Conservation (phyloP, 1,140 invertebrate genomes). For the Theocolax elegans region DNA sequence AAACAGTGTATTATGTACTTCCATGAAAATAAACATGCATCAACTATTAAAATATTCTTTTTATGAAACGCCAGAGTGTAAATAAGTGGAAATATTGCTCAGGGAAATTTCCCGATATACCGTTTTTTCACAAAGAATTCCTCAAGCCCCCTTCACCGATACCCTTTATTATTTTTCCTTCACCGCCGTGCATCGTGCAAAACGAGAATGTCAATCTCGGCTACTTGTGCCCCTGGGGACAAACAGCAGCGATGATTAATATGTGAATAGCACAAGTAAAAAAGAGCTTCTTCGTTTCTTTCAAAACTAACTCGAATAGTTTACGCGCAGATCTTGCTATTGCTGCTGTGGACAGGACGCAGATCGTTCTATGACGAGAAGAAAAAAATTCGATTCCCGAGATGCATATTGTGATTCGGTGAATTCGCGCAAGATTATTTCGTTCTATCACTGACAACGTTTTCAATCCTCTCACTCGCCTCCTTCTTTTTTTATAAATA, state of each 20-base stretch:
- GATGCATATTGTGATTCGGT: neutral
- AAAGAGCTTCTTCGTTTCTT: no score
- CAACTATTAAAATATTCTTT: no score
- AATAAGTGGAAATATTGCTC: no score
- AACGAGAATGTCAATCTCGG: neutral
- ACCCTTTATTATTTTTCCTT: neutral
- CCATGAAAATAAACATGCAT: no score
- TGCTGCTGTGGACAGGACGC: neutral
- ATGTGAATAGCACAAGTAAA: no score
- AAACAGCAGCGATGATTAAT: constrained; percentile 5
- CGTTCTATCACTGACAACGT: neutral
- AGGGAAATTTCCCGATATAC: no score
- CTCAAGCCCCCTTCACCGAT: no score
- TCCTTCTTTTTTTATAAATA: neutral
- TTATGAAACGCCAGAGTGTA: no score
- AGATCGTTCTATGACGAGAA: neutral
- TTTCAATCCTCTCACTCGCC: neutral
- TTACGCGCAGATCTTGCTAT: no score
- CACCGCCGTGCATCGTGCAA: neutral
- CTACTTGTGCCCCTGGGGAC: neutral
- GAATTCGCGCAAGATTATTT: neutral
- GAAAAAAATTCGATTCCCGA: constrained; percentile 7
- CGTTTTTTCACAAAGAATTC: no score
- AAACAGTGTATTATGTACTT: no score
- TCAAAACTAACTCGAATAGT: neutral